phyloP scores from a whole-genome alignment of 2,888 invertebrate species.

The Rapana venosa region DNA sequence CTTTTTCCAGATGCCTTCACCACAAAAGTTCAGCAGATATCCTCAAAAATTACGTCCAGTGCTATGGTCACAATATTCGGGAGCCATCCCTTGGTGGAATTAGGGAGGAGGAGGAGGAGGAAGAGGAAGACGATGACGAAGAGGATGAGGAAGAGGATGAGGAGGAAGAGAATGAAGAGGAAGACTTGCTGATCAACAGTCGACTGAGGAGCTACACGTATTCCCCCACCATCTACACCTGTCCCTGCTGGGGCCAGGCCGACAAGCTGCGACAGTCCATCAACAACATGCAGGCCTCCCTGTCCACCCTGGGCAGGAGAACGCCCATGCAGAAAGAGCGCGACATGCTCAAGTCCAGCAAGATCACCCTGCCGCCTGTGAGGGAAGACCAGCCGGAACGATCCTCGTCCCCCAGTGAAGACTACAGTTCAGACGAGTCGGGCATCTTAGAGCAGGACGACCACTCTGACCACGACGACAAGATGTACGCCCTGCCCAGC shows the following conservation, averaged over 20 bases:
- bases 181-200: neutral
- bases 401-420: conserved; percentile 44
- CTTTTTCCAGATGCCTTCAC: conserved; percentile 10
- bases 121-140: conserved; percentile 37
- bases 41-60: conserved; percentile 23
- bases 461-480: conserved; percentile 37
- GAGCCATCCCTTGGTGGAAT: conserved; percentile 47
- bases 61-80: conserved; percentile 40
- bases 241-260: conserved; percentile 19
- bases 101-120: conserved; percentile 52
- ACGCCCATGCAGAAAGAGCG: conserved; percentile 28
- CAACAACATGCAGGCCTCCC: neutral
- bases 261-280: conserved; percentile 17
- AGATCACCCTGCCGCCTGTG: conserved; percentile 38
- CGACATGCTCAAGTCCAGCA: conserved; percentile 26
- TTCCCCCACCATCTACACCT: conserved; percentile 30
- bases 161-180: conserved; percentile 52
- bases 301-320: conserved; percentile 27
- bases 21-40: conserved; percentile 20
- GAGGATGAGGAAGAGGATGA: conserved; percentile 47
- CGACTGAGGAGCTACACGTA: neutral
- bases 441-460: conserved; percentile 51
- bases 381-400: conserved; percentile 15
- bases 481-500: conserved; percentile 46
- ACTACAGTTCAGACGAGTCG: conserved; percentile 56